These are phyloP conservation scores for Spea bombifrons DNA, from an alignment of 2,113 vertebrate species.

Conservation along the genomic window DNA sequence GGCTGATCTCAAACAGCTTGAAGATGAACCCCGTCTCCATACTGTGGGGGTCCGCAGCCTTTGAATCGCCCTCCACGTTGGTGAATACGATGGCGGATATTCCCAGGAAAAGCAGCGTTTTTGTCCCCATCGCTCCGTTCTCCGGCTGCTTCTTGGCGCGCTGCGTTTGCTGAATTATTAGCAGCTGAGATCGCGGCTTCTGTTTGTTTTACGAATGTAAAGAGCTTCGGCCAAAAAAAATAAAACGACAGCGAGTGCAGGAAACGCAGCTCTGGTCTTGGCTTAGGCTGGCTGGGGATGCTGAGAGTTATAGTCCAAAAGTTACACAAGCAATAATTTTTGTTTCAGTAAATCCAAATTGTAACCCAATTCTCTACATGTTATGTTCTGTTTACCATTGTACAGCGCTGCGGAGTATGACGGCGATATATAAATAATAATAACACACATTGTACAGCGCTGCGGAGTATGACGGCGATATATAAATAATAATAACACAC, in stretches of 20 bases:
- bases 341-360: too few species aligned
- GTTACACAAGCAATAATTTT: too few species aligned
- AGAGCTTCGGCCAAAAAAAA: slow-evolving; percentile 7
- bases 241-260: neutral
- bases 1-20: neutral
- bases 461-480: too few species aligned
- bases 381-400: too few species aligned
- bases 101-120: neutral
- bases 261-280: too few species aligned
- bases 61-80: neutral
- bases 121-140: neutral
- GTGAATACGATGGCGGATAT: neutral
- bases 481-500: too few species aligned
- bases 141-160: neutral
- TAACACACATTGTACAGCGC: too few species aligned
- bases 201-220: slow-evolving; percentile 13
- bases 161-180: neutral
- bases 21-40: neutral
- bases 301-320: too few species aligned
- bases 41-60: neutral
- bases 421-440: too few species aligned
- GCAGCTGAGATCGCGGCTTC: neutral
- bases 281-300: too few species aligned
- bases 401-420: too few species aligned
- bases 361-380: too few species aligned